Base-by-base conservation (phyloP, 2,888 invertebrate genomes). In the Agrochola lota region DNA sequence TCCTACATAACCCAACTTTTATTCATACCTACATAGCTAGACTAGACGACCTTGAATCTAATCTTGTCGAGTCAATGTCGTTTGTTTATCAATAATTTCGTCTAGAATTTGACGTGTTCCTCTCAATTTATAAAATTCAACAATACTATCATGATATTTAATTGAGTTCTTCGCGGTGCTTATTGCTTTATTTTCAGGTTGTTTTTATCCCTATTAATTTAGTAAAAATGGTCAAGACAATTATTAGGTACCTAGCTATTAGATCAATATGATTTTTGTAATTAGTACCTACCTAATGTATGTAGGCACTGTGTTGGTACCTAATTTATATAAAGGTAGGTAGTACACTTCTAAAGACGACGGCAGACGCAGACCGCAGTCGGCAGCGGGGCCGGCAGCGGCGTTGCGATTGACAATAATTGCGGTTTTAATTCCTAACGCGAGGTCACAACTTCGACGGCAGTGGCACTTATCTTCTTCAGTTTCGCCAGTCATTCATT, bases 1-100 rank as follows among this genome's bases (percentile, higher is more conserved):
- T 77, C 85, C 85, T 84, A 92, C 92, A 93, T 95, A 95, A 96
- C 95, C 95, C 91, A 93, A 95, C 95, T 94, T 95, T 94, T 92
- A 90, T 93, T 91, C 90, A 89, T 91, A 85, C 82, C 83, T 80
- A 83, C 60, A 43, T 73, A 86, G 0, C 90, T 90, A 93, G 92
- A 93, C 94, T 91, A 95, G 94, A 94, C 95, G 96, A 94, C 96
- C 96, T 96, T 96, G 96, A 95, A 92, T 96, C 95, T 96, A 96
- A 96, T 96, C 95, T 95, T 94, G 95, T 95, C 93, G 94, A 94
- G 93, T 95, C 95, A 96, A 95, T 96, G 96, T 95, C 95, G 91
- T 93, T 92, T 93, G 92, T 93, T 94, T 95, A 94, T 94, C 94
- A 93, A 94, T 93, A 90, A 93, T 93, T 87, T 84, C 75, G 85